Evolutionary conservation across 2,797 vertebrate species (phyloP).

Genomic region (Betta splendens): DNA sequence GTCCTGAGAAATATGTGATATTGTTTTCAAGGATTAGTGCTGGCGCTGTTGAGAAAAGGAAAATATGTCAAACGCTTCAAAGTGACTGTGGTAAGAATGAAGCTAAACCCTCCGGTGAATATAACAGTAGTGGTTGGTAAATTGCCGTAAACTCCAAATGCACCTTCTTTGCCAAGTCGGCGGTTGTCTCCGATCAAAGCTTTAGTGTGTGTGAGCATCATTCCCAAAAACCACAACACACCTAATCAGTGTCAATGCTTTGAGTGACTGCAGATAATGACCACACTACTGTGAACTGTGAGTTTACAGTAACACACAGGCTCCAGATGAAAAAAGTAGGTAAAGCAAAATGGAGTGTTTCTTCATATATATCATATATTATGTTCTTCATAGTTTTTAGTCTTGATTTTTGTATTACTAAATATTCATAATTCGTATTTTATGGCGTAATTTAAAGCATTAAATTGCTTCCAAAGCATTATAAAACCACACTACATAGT

Average conservation of each 20-base stretch:
- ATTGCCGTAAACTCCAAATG: constrained; percentile 26
- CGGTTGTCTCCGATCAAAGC: not conserved
- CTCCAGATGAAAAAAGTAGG: no score
- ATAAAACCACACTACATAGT: no score
- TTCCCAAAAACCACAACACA: constrained; percentile 25
- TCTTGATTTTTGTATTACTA: no score
- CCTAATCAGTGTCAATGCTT: constrained; percentile 29
- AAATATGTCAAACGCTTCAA: constrained; percentile 11
- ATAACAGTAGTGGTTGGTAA: not conserved
- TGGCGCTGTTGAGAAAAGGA: constrained; percentile 3
- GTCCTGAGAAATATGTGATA: constrained; percentile 14
- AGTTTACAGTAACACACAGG: no score
- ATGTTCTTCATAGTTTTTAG: no score
- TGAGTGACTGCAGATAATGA: constrained; percentile 40
- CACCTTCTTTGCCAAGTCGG: constrained; percentile 11
- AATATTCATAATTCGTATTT: no score
- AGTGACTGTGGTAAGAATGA: constrained; percentile 15
- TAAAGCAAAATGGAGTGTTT: no score
- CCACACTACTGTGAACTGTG: no score
- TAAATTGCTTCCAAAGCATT: no score
- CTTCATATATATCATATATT: no score
- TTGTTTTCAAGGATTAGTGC: constrained; percentile 45
- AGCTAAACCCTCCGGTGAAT: constrained; percentile 11
- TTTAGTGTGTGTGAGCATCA: constrained; percentile 8
- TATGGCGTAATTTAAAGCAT: no score